phyloP scores from a whole-genome alignment of 2,888 invertebrate species.

The Chromoteleia sp. region DNA sequence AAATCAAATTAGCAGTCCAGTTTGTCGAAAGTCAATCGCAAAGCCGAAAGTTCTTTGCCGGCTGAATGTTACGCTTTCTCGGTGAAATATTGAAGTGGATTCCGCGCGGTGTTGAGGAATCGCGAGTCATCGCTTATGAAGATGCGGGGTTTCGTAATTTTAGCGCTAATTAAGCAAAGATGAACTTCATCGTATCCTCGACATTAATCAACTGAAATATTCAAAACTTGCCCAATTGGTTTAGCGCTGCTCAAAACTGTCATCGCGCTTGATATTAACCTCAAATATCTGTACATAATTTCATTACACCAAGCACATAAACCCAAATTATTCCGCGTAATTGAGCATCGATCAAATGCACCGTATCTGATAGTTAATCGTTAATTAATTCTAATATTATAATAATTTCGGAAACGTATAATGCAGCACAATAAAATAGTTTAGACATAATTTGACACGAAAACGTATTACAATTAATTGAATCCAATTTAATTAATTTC shows the following conservation, averaged over 20 bases:
- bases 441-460: no score
- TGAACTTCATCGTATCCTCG: constrained; percentile 43
- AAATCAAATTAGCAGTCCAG: constrained; percentile 18
- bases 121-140: constrained; percentile 50
- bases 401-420: constrained; percentile 1
- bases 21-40: constrained; percentile 20
- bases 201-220: constrained; percentile 53
- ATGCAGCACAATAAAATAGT: neutral
- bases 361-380: neutral
- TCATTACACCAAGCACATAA: constrained; percentile 26
- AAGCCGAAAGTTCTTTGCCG: constrained; percentile 22
- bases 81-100: constrained; percentile 30
- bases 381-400: constrained; percentile 19
- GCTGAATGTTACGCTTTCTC: constrained; percentile 7
- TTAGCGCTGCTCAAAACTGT: constrained; percentile 43
- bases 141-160: constrained; percentile 39
- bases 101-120: constrained; percentile 22
- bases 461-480: no score
- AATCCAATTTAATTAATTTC: no score
- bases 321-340: constrained; percentile 34
- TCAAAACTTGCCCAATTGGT: constrained; percentile 41
- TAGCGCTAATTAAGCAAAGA: constrained; percentile 46
- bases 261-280: constrained; percentile 34
- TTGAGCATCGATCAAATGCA: constrained; percentile 32
- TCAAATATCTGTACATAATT: constrained; percentile 51